A percentile compares a stretch with the other conserved stretches of the same genome.
These are phyloP conservation scores for Neotoma lepida DNA, from an alignment of 2,113 vertebrate genomes.

Conservation along the genomic window DNA sequence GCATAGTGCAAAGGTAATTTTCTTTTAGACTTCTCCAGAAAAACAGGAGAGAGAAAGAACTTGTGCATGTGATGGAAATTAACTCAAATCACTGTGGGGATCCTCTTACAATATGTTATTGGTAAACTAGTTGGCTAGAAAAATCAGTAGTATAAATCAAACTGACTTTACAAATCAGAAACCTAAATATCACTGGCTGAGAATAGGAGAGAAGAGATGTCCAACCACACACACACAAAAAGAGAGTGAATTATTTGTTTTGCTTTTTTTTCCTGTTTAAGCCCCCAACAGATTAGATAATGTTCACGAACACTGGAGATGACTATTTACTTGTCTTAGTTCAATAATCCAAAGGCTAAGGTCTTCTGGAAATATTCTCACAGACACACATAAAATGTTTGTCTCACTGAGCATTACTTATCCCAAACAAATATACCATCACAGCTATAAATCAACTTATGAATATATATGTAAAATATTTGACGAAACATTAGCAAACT, in stretches of 20 bases:
- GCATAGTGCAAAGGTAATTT: neutral
- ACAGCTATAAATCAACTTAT: neutral
- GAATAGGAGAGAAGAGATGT: neutral
- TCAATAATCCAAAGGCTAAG: neutral
- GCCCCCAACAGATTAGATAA: neutral
- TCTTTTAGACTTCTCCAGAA: neutral
- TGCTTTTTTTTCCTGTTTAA: neutral
- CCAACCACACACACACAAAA: neutral
- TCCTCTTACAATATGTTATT: neutral
- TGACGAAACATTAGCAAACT: neutral
- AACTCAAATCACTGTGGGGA: neutral
- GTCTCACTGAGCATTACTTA: neutral
- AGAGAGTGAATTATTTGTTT: neutral
- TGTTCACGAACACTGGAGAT: neutral
- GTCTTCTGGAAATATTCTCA: neutral
- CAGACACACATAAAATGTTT: neutral
- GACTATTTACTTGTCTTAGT: neutral
- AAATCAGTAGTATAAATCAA: neutral
- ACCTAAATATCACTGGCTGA: neutral
- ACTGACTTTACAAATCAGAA: neutral
- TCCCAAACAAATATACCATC: neutral
- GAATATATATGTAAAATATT: neutral
- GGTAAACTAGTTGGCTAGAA: neutral
- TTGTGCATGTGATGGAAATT: neutral
- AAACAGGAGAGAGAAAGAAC: accelerated